These are phyloP conservation scores for Microtus oregoni DNA, from an alignment of 2,113 vertebrate genomes.

Conservation along the genomic window DNA sequence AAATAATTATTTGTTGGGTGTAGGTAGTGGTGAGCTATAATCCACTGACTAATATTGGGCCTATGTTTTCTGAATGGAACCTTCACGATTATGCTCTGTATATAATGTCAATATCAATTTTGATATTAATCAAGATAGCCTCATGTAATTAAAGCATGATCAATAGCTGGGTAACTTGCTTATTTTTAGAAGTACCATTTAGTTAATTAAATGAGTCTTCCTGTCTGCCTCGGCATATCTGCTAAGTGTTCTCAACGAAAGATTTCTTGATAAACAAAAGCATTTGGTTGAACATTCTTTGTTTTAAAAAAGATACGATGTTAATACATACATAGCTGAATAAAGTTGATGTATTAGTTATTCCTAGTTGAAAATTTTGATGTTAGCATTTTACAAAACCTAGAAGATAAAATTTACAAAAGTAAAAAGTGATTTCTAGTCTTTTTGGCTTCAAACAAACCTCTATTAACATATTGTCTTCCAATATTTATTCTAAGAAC, in stretches of 20 bases:
- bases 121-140: slow-evolving; percentile 43
- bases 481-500: neutral
- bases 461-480: slow-evolving; percentile 14
- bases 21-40: neutral
- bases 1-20: neutral
- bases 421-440: neutral
- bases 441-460: neutral
- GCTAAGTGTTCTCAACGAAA: neutral
- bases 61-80: neutral
- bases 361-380: slow-evolving; percentile 15
- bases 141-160: neutral
- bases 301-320: neutral
- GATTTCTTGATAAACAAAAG: slow-evolving; percentile 45
- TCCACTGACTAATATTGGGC: neutral
- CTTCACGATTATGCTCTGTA: neutral
- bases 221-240: neutral
- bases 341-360: neutral
- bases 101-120: neutral
- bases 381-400: slow-evolving; percentile 9
- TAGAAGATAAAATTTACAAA: slow-evolving; percentile 26
- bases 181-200: slow-evolving; percentile 32
- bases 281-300: neutral
- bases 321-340: neutral
- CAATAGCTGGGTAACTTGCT: slow-evolving; percentile 38
- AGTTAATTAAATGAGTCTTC: neutral